Conservation (phyloP, 2,888 invertebrate genomes). For the Oconnorella tubifera region DNA sequence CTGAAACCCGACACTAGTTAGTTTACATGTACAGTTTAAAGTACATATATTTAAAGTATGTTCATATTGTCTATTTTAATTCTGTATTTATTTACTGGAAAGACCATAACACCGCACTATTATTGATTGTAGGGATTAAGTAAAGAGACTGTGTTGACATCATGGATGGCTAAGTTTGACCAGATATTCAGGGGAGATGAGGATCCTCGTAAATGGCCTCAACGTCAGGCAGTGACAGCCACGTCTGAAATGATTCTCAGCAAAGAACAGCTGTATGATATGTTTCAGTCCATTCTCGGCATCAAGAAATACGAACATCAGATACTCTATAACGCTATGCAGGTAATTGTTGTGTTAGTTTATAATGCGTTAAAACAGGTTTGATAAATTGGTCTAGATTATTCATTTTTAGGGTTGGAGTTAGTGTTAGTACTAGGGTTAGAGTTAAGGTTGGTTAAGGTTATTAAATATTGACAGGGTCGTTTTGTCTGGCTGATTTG, state of each 20-base stretch:
- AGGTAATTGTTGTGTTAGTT: no score
- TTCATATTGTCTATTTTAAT: no score
- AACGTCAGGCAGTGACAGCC: conserved; percentile 62
- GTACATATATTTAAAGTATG: no score
- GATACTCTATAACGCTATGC: conserved; percentile 94
- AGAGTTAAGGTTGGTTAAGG: no score
- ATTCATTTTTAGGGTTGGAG: no score
- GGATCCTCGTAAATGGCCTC: conserved; percentile 59
- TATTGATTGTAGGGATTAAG: conserved; percentile 72
- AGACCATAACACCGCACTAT: no score
- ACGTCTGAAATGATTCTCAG: conserved; percentile 80
- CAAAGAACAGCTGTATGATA: conserved; percentile 98
- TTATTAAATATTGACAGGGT: no score
- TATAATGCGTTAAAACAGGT: neutral
- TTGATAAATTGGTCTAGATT: neutral
- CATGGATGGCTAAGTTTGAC: conserved; percentile 98
- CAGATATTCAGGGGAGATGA: conserved; percentile 75
- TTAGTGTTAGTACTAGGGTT: no score
- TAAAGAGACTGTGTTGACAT: conserved; percentile 96
- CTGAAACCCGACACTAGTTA: no score
- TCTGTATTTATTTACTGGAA: no score
- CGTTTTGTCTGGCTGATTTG: no score
- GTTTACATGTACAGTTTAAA: no score
- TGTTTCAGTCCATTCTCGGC: conserved; percentile 98
- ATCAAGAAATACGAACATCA: conserved; percentile 99